Evolutionary conservation across 2,888 invertebrate species (phyloP), one percentile per base, ranked within the genome.

Genomic region (Calameuta filiformis): DNA sequence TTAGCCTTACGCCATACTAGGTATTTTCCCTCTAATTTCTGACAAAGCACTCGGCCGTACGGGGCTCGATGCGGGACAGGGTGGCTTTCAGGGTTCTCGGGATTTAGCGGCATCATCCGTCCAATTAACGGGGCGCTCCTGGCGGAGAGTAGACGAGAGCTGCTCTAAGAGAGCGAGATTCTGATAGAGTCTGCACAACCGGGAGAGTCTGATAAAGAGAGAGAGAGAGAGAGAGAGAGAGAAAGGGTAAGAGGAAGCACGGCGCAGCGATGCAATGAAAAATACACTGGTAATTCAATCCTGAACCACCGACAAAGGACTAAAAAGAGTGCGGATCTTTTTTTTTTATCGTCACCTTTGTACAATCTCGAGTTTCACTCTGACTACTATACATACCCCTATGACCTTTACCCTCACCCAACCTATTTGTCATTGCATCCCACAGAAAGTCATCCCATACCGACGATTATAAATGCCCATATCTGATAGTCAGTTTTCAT

Each of bases 41-140:
- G 83, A 85, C 81, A 81, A 83, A 86, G 82, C 84, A 83, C 80
- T 83, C 77, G 71, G 78, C 77, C 77, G 79, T 77, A 79, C 77
- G 9, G 31, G 30, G 30, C 69, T 69, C 33, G 30, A 6, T 12
- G 31, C 69, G 11, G 69, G 30, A 11, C 30, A 30, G 30, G 69
- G 69, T 69, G 69, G 82, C 84, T 84, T 85, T 83, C 83, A 77
- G 82, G 83, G 81, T 83, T 80, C 81, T 80, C 81, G 73, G 85
- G 87, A 86, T 87, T 87, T 87, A 84, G 84, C 84, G 83, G 86
- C 84, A 87, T 88, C 86, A 85, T 87, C 84, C 86, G 85, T 86
- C 84, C 87, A 87, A 88, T 88, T 88, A 88, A 86, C 87, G 87
- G 82, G 78, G 78, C 80, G 69, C 33, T 69, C 69, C 40, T 40